These are phyloP conservation scores for Phalacrocorax aristotelis DNA, from an alignment of 2,113 vertebrate species.

Conservation along the genomic window DNA sequence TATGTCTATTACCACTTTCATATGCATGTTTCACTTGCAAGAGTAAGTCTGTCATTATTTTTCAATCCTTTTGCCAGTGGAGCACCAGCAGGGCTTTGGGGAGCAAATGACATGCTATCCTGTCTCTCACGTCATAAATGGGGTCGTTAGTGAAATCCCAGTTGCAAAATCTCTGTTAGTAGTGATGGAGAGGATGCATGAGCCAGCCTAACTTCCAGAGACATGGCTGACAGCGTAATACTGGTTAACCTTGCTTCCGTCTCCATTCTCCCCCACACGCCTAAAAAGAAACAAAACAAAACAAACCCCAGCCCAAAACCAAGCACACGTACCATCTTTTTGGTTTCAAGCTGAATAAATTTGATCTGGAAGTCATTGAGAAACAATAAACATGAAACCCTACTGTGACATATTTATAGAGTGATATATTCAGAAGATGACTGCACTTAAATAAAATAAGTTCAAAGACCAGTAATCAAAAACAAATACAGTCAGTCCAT, in stretches of 20 bases:
- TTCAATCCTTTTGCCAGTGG: not conserved
- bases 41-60: not conserved
- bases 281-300: constrained; percentile 38
- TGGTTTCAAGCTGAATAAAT: constrained; percentile 25
- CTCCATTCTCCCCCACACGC: not conserved
- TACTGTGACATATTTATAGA: constrained; percentile 30
- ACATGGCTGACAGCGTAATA: not conserved
- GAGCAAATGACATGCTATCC: not conserved
- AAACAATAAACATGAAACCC: constrained; percentile 56
- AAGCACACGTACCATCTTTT: not conserved
- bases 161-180: not conserved
- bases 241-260: constrained; percentile 32
- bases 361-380: constrained; percentile 66
- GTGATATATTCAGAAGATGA: constrained; percentile 58
- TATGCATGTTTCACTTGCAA: not conserved
- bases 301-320: constrained; percentile 28
- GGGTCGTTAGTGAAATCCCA: not conserved
- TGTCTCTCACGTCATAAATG: not conserved
- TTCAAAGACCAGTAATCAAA: constrained; percentile 63
- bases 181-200: not conserved
- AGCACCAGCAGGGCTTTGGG: not conserved
- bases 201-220: not conserved
- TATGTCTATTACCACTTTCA: not conserved
- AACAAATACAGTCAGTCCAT: constrained; percentile 31
- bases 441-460: constrained; percentile 34